Percentiles rank a stretch among this genome's conserved stretches.
Evolutionary conservation across 2,797 vertebrate genomes (phyloP).

Genomic region (Tragelaphus oryx): DNA sequence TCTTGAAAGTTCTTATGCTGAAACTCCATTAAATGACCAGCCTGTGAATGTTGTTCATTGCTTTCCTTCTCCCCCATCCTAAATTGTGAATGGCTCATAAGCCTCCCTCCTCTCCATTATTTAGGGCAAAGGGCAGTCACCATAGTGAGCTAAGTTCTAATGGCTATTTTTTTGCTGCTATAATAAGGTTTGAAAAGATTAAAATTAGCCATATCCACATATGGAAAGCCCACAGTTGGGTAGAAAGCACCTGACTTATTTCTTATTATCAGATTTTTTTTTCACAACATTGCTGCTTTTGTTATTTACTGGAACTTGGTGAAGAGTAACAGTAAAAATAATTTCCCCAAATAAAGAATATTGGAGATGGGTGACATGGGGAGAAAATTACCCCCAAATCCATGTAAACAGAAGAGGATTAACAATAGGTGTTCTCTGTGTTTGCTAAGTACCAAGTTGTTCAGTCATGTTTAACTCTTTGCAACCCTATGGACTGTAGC

Average conservation of each 20-base stretch:
- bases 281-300: background rate
- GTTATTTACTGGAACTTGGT: background rate
- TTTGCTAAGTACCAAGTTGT: background rate
- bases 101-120: background rate
- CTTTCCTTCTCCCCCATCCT: background rate
- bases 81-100: background rate
- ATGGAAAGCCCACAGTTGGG: background rate
- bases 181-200: background rate
- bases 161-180: background rate
- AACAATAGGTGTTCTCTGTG: background rate
- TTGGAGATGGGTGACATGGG: background rate
- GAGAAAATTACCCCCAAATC: constrained; percentile 3
- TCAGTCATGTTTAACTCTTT: background rate
- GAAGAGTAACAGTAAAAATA: background rate
- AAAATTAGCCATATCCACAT: background rate
- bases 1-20: background rate
- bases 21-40: background rate
- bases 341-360: background rate
- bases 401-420: background rate
- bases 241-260: background rate
- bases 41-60: background rate
- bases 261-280: background rate
- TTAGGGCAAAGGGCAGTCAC: background rate
- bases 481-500: background rate
- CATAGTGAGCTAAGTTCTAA: background rate